phyloP scores from a whole-genome alignment of 2,113 vertebrate species.

The Misgurnus mizolepis region DNA sequence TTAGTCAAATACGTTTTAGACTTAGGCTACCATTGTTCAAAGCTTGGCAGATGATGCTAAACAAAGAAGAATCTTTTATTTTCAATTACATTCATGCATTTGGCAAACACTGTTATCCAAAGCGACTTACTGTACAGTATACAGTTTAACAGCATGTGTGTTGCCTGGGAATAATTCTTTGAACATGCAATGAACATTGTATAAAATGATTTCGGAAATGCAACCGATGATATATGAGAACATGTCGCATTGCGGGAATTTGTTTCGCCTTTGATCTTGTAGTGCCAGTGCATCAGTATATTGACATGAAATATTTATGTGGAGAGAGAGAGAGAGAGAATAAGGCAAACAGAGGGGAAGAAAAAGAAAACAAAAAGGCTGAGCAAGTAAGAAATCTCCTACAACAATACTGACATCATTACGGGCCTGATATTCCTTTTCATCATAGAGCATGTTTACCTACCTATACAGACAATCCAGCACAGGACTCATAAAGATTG shows the following conservation, averaged over 20 bases:
- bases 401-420: conserved; percentile 7
- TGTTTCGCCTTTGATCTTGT: conserved; percentile 25
- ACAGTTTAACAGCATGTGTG: too few relatives aligned
- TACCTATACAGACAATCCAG: conserved; percentile 11
- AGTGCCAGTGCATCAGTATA: conserved; percentile 12
- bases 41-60: conserved; percentile 17
- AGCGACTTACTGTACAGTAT: too few relatives aligned
- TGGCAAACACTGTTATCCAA: too few relatives aligned
- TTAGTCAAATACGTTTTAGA: neutral
- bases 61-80: neutral
- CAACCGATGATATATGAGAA: neutral
- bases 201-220: conserved; percentile 15
- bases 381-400: conserved; percentile 6
- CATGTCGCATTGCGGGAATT: conserved; percentile 9
- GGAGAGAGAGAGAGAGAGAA: neutral
- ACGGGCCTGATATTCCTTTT: conserved; percentile 3
- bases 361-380: conserved; percentile 12
- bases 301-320: conserved; percentile 31
- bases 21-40: conserved; percentile 28
- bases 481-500: conserved; percentile 16
- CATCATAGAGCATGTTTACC: conserved; percentile 22
- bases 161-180: conserved; percentile 1
- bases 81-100: too few relatives aligned
- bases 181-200: neutral
- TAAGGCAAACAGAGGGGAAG: conserved; percentile 29